Base-by-base conservation (phyloP, 2,113 vertebrate genomes). In the Saguinus imperator region DNA sequence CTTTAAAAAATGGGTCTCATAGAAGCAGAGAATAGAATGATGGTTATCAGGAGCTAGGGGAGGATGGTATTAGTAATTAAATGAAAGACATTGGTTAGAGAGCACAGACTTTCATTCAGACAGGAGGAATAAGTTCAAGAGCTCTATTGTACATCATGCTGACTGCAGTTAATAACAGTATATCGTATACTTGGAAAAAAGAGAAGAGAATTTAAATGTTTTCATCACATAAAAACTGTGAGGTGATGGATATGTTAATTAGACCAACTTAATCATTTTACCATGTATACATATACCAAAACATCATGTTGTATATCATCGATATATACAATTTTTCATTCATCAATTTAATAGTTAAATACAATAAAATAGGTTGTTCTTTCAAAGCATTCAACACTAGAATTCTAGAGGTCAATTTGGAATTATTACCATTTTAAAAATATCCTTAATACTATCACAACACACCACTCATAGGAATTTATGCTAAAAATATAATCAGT, bases 361-460 rank as follows among this genome's bases (percentile, higher is more conserved):
- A 18, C 18, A 48, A 77, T 76, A 83, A 66, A 75, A 64, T 72
- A 27, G 37, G 20, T 37, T 72, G 5, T 2, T 87, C 21, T 91
- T 77, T 8, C 0, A 66, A 83, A 83, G 43, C 64, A 16, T 83
- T 45, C 23, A 70, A 10, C 6, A 25, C 0, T 48, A 48, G 45
- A 48, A 48, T 37, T n/a, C 35, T 72, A 1, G 23, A 52, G 23
- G 48, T 70, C 55, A 35, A 55, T 68, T 77, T 83, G 48, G n/a
- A 96, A 87, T 70, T 77, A 77, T 72, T 84, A 40, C 11, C 40
- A 95, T 77, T 86, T 81, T 29, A n/a, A 35, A 87, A 93, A 76
- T 87, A 90, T 21, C 48, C 27, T 32, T 50, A 50, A 37, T 29
- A 77, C 77, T 48, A 43, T 18, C 21, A 23, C 87, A 17, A 37